Conservation (phyloP, 1,140 invertebrate species). For the Harlomillsia oculata region DNA sequence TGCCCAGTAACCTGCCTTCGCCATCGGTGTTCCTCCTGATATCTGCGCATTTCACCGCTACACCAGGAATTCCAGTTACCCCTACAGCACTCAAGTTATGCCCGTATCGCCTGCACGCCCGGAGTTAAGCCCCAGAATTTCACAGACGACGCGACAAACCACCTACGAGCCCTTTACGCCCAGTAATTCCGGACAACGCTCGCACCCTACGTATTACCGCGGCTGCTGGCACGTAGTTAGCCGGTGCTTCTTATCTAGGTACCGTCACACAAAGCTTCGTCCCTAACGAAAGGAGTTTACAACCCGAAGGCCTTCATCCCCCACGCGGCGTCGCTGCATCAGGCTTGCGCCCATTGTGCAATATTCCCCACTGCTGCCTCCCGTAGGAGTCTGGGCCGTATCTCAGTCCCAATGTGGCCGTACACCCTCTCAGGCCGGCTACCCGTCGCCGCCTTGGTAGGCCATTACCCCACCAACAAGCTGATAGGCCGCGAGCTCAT, state of each 20-base stretch:
- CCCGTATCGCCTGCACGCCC: constrained; percentile 38
- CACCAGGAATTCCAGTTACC: constrained; percentile 41
- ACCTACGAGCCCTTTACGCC: constrained; percentile 45
- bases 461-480: constrained; percentile 46
- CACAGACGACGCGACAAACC: constrained; percentile 39
- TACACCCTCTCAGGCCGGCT: constrained; percentile 45
- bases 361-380: constrained; percentile 48
- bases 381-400: constrained; percentile 47
- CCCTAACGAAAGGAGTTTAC: constrained; percentile 39
- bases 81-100: constrained; percentile 38
- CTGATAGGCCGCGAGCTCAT: constrained; percentile 40
- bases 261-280: constrained; percentile 39
- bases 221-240: constrained; percentile 48
- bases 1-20: constrained; percentile 40
- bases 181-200: constrained; percentile 47
- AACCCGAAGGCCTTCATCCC: constrained; percentile 42
- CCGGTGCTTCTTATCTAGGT: constrained; percentile 42
- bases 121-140: constrained; percentile 40
- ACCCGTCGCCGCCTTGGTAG: constrained; percentile 44
- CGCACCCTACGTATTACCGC: constrained; percentile 45
- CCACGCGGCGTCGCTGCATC: constrained; percentile 45
- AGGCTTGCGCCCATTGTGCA: constrained; percentile 45
- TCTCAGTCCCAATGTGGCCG: constrained; percentile 48
- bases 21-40: constrained; percentile 42
- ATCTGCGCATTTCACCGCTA: constrained; percentile 42